Base-by-base conservation (phyloP, 2,113 vertebrate species). In the Cnemophilus loriae region DNA sequence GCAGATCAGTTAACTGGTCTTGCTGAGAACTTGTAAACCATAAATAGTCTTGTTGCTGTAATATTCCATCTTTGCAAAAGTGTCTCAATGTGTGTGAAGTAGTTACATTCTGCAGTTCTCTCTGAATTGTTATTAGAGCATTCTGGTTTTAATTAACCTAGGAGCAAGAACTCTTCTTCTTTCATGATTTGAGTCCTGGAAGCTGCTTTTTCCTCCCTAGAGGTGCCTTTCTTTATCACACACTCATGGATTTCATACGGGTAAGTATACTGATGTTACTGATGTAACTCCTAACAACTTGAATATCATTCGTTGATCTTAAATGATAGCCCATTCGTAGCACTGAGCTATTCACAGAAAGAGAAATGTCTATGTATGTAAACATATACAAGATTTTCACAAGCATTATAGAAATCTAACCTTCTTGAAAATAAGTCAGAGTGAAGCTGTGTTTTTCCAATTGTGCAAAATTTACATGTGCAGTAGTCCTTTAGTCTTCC, bases 161-260 rank as follows among this genome's bases (percentile, higher is more conserved):
- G 99, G 99, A 99, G 35, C 99, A 99, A 94, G 99, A 99, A n/a
- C 98, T 99, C 79, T 99, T 99, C 96, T 99, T 99, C 95, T 99
- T 99, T 92, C 99, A 99, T 20, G 99, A 99, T 65, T 95, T 99
- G 95, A 99, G 99, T 93, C 99, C 99, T 3, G 99, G 99, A 71
- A 99, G 99, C 92, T 99, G 99, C 80, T 99, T 99, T 94, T 99
- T 99, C 85, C 98, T 99, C 67, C 99, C 99, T 6, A 98, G 98
- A n/a, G 99, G 99, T 63, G 98, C 99, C 84, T 98, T 98, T 96
- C 96, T 99, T 95, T 99, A 99, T 97, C 99, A 99, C 83, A 99
- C 98, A 0, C 98, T 99, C 2, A 91, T 95, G 6, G 98, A 99
- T 76, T 99, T 99, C 94, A 99, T 99, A 97, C 98, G 98, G 96